Conservation (phyloP, 2,797 vertebrate genomes). For the Cyprinella venusta region DNA sequence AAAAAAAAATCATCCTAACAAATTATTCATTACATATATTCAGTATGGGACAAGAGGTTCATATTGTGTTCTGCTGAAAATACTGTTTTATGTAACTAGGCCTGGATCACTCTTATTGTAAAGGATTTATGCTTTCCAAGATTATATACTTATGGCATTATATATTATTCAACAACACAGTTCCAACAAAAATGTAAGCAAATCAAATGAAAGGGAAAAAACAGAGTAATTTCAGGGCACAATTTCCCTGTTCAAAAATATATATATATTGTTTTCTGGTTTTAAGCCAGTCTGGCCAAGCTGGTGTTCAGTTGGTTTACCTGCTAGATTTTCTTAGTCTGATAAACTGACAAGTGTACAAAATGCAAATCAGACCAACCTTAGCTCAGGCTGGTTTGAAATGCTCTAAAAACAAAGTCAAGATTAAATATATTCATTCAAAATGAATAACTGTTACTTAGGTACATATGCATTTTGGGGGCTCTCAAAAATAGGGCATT, state of each 20-base stretch:
- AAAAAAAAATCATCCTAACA: constrained; percentile 41
- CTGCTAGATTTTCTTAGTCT: neutral
- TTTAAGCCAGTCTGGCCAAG: neutral
- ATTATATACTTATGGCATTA: constrained; percentile 10
- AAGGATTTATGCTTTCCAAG: constrained; percentile 6
- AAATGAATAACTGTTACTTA: neutral
- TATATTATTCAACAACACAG: neutral
- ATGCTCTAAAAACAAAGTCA: neutral
- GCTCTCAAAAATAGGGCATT: neutral
- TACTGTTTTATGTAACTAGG: constrained; percentile 6
- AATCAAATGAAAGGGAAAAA: neutral
- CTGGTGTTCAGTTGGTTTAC: neutral
- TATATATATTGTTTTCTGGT: neutral
- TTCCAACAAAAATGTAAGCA: neutral
- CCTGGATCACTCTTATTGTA: constrained; percentile 16
- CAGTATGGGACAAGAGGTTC: constrained; percentile 5
- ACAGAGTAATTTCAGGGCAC: neutral
- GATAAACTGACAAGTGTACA: neutral
- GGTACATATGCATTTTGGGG: neutral
- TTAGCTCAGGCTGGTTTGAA: neutral
- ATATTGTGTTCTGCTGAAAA: constrained; percentile 22
- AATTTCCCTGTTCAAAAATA: neutral
- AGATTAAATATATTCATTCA: neutral
- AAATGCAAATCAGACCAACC: neutral
- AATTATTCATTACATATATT: constrained; percentile 14